Base-by-base conservation (phyloP, 1,140 invertebrate species). In the Mizuhopecten yessoensis region DNA sequence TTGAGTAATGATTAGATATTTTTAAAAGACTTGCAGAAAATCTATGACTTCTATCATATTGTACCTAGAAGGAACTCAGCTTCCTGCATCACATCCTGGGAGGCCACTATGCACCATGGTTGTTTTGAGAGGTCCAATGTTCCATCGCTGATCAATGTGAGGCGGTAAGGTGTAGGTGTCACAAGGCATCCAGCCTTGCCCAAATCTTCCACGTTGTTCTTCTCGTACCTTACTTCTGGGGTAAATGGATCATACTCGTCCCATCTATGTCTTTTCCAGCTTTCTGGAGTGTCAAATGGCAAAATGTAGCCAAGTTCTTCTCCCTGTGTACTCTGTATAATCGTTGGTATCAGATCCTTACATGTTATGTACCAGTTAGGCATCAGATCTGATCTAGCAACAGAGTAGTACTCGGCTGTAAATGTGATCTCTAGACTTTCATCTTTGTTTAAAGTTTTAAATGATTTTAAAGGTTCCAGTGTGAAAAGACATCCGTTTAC, bases 401-500 rank as follows among this genome's bases (percentile, higher is more conserved):
- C 94, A 33, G 94, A 94, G 90, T 94, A 95, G 91, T 94, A 93
- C 89, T 95, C 92, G 57, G 90, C 94, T 45, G 91, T 92, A 45
- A 95, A 94, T 0, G 89, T 49, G 34, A 95, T 92, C 87, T 89
- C 92, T n/a, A 95, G 11, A 11, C 92, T 89, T 3, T 94, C 92
- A 39, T 91, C 90, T 88, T 93, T 89, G 29, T 89, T 86, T 34
- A 95, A 33, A 13, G 93, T 93, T 42, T 88, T 90, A 87, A 96
- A 96, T 29, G 36, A 88, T 23, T 89, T 87, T 0, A 92, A 29
- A 15, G 95, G 94, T 49, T 92, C 91, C 57, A 96, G 34, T n/a
- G 91, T 93, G 88, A 94, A 94, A 33, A 95, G 90, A 49, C 92
- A 94, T n/a, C 95, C 95, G 92, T 95, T 95, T 15, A 95, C 89